These are phyloP conservation scores for Bombyx huttoni DNA, from an alignment of 2,888 invertebrate species.

Conservation along the genomic window DNA sequence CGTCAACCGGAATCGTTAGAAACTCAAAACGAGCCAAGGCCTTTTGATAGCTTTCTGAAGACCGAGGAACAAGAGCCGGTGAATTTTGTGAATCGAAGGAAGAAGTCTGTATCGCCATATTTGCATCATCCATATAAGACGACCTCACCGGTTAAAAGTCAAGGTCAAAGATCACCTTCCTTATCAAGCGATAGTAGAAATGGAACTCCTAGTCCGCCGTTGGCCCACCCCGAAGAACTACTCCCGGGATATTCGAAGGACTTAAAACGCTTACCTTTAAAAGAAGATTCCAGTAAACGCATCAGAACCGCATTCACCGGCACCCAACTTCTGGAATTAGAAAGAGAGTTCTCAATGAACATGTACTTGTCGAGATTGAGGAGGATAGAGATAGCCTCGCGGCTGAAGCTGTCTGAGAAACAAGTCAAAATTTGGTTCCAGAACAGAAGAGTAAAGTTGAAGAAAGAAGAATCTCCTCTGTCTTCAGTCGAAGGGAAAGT, in stretches of 20 bases:
- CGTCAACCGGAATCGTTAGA: conserved; percentile 45
- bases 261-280: conserved; percentile 55
- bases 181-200: conserved; percentile 65
- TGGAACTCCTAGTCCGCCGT: conserved; percentile 70
- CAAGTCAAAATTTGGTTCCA: conserved; percentile 98
- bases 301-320: conserved; percentile 96
- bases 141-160: conserved; percentile 50
- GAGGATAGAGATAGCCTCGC: conserved; percentile 93
- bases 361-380: conserved; percentile 92
- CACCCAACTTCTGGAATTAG: conserved; percentile 87
- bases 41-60: conserved; percentile 40
- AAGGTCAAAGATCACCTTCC: conserved; percentile 53
- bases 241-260: conserved; percentile 57
- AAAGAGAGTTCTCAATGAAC: conserved; percentile 89
- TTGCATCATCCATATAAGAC: conserved; percentile 55
- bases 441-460: conserved; percentile 92
- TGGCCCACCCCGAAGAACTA: conserved; percentile 55
- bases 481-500: conserved; percentile 28
- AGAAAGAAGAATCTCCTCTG: conserved; percentile 85
- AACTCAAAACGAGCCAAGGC: conserved; percentile 26
- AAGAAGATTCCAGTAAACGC: conserved; percentile 83
- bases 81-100: conserved; percentile 41
- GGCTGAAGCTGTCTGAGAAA: conserved; percentile 89
- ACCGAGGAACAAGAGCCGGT: conserved; percentile 46
- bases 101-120: conserved; percentile 58